A percentile compares a stretch with the other conserved stretches of the same genome.
Conservation (phyloP, 2,113 vertebrate genomes). For the Perca schrenkii region DNA sequence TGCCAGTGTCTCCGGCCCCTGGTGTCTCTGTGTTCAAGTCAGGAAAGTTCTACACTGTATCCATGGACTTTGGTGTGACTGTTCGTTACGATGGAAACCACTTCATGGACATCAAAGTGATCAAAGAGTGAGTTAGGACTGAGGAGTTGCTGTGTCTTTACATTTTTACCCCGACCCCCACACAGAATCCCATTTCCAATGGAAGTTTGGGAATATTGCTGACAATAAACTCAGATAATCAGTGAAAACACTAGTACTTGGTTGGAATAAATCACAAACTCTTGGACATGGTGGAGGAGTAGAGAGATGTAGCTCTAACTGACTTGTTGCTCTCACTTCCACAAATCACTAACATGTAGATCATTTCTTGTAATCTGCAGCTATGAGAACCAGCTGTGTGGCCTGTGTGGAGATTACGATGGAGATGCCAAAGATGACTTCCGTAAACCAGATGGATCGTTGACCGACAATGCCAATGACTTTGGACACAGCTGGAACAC, state of each 20-base stretch:
- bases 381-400: conserved; percentile 80
- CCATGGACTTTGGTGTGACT: conserved; percentile 80
- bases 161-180: neutral
- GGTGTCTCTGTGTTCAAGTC: conserved; percentile 73
- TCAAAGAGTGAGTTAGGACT: conserved; percentile 80
- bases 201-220: neutral
- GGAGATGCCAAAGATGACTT: conserved; percentile 81
- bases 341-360: neutral
- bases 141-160: neutral
- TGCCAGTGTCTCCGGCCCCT: conserved; percentile 49
- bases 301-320: neutral
- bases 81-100: conserved; percentile 86
- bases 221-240: neutral
- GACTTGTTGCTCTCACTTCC: neutral
- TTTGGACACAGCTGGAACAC: conserved; percentile 87
- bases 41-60: conserved; percentile 73
- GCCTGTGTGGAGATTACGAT: conserved; percentile 85
- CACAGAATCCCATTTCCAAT: neutral
- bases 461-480: conserved; percentile 69
- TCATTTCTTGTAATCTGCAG: conserved; percentile 54
- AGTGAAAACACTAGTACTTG: neutral
- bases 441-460: conserved; percentile 78
- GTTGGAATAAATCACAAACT: neutral
- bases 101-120: conserved; percentile 83
- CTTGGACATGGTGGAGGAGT: neutral